Evolutionary conservation across 2,888 invertebrate species (phyloP), one percentile per base, ranked within the genome.

Genomic region (Drymonia ruficornis): DNA sequence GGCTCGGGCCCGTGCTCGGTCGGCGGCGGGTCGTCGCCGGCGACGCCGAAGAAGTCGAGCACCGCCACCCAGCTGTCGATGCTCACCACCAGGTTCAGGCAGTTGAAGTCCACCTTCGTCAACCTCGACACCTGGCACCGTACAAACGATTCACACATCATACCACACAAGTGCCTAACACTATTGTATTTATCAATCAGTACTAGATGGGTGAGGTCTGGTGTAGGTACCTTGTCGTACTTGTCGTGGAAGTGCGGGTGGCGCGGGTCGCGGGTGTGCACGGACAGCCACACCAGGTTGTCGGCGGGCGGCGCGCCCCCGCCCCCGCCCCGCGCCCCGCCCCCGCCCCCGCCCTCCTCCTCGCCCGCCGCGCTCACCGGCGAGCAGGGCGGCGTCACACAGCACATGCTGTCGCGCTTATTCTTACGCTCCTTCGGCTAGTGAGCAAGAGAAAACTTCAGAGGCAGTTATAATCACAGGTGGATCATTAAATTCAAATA

Each of bases 11-110:
- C 65, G 28, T 61, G 59, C 2, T 72, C 72, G 11, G 40, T 18
- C 0, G 75, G 73, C 2, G 80, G 67, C 52, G 70, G 59, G 48
- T 89, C 90, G 53, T 88, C 91, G 4, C 84, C 89, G 13, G 89
- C 87, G 19, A 91, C 86, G 31, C 98, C 98, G 76, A 99, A 97
- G 84, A 99, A 99, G 87, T 99, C 99, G 50, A 99, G 93, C 44
- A 99, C 95, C 34, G 98, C 96, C 71, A 98, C 97, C 99, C 99
- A 99, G 50, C 98, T 97, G 81, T 98, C 97, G 23, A 98, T 96
- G 80, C 97, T 98, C 64, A 99, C 95, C 31, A 97, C 96, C 62
- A 99, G 93, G 84, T 99, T 98, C 68, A 99, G 90, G 73, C 97
- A 96, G 83, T 98, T 98, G 85, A 99, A 98, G 80, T 98, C 97